Evolutionary conservation across 2,888 invertebrate species (phyloP).

Genomic region (Agrotis clavis): DNA sequence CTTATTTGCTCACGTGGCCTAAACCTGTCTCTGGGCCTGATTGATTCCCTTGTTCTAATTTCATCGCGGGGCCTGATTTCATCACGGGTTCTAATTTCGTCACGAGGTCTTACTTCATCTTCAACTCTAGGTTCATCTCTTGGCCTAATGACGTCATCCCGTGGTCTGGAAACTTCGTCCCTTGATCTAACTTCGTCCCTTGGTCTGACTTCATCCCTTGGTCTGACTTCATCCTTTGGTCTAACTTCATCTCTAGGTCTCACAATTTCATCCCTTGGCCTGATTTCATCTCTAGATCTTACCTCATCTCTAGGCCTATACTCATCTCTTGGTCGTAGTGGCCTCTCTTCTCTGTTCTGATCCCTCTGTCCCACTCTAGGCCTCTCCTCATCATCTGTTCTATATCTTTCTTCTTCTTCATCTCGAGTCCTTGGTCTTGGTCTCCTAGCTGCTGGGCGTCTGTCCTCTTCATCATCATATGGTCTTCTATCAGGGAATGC

Average conservation of each 20-base stretch:
- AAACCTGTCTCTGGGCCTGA: slow-evolving; percentile 52
- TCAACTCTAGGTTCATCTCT: slow-evolving; percentile 68
- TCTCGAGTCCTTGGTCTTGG: slow-evolving; percentile 79
- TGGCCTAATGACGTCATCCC: slow-evolving; percentile 66
- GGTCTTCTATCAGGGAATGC: slow-evolving; percentile 72
- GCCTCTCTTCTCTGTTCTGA: slow-evolving; percentile 56
- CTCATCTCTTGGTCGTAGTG: slow-evolving; percentile 63
- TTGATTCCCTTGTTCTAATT: slow-evolving; percentile 55
- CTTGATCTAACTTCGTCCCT: slow-evolving; percentile 37
- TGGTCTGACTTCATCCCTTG: background rate
- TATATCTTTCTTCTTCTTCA: slow-evolving; percentile 80
- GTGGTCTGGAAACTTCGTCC: slow-evolving; percentile 50
- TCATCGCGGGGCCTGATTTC: slow-evolving; percentile 60
- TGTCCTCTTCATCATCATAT: slow-evolving; percentile 83
- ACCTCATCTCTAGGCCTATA: slow-evolving; percentile 64
- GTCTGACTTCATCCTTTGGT: slow-evolving; percentile 47
- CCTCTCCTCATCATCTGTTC: slow-evolving; percentile 66
- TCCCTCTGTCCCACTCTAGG: slow-evolving; percentile 69
- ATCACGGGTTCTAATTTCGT: slow-evolving; percentile 64
- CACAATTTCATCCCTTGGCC: slow-evolving; percentile 60
- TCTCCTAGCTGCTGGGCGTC: slow-evolving; percentile 75
- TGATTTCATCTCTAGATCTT: slow-evolving; percentile 63
- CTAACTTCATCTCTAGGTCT: slow-evolving; percentile 63
- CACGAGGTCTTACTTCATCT: slow-evolving; percentile 62
- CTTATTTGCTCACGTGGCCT: slow-evolving; percentile 65